Evolutionary conservation across 2,113 vertebrate genomes (phyloP).

Genomic region (Seriola aureovittata): DNA sequence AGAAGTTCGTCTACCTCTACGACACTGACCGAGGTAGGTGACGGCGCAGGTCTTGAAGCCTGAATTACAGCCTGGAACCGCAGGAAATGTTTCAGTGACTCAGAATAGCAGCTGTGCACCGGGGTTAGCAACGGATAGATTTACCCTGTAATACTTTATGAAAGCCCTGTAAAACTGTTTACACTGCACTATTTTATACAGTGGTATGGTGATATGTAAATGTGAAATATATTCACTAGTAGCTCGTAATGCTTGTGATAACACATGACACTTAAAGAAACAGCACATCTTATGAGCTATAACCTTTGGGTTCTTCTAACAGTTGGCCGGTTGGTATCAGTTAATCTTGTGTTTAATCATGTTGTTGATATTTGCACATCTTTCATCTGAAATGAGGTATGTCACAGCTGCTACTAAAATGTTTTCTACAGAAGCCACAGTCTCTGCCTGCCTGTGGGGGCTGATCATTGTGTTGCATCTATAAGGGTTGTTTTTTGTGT

Average conservation of each 20-base stretch:
- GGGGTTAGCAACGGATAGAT: constrained; percentile 50
- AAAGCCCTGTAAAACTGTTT: constrained; percentile 60
- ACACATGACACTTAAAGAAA: constrained; percentile 57
- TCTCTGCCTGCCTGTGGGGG: constrained; percentile 51
- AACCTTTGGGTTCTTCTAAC: constrained; percentile 60
- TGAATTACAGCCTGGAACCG: constrained; percentile 47
- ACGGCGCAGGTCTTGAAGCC: constrained; percentile 7
- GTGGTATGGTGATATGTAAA: constrained; percentile 58
- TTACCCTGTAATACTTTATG: constrained; percentile 47
- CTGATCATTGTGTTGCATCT: constrained; percentile 65
- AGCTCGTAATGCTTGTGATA: constrained; percentile 67
- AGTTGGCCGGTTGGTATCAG: constrained; percentile 65
- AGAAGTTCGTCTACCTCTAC: constrained; percentile 98
- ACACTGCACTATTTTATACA: constrained; percentile 56
- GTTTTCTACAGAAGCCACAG: constrained; percentile 61
- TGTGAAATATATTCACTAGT: constrained; percentile 53
- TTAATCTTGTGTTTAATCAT: constrained; percentile 79
- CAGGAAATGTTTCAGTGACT: constrained; percentile 32
- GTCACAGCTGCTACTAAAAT: constrained; percentile 69
- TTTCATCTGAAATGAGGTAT: constrained; percentile 78
- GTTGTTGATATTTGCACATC: constrained; percentile 77
- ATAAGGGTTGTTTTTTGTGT: constrained; percentile 28
- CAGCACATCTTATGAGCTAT: constrained; percentile 52
- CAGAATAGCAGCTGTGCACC: constrained; percentile 42
- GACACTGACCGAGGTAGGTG: constrained; percentile 98